Conservation (phyloP, 2,113 vertebrate species). For the Ciconia stormi region DNA sequence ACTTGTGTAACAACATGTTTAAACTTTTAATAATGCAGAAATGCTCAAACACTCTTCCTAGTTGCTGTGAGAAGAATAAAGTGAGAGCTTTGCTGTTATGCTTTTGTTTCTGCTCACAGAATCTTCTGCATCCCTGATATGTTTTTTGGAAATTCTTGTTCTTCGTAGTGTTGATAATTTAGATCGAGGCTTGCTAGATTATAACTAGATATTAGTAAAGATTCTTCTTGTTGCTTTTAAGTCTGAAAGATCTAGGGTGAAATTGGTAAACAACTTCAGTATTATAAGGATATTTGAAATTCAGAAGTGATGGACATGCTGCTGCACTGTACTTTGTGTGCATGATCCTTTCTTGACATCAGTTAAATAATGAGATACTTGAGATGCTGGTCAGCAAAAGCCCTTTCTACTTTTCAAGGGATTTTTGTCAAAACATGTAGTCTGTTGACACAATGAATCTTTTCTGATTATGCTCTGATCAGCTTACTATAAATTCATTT, state of each 20-base stretch:
- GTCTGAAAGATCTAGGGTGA: neutral
- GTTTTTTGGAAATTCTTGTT: neutral
- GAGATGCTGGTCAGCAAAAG: neutral
- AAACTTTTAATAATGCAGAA: neutral
- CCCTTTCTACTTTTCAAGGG: neutral
- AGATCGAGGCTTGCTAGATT: neutral
- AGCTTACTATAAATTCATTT: neutral
- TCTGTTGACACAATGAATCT: neutral
- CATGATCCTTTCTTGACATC: neutral
- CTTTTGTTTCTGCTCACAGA: neutral
- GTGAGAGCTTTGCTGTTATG: neutral
- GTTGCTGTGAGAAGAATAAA: neutral
- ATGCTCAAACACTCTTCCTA: neutral
- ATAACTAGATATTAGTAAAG: neutral
- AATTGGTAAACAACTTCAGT: neutral
- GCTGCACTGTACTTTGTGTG: neutral
- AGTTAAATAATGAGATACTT: neutral
- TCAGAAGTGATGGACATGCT: neutral
- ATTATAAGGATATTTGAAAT: neutral
- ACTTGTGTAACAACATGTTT: neutral
- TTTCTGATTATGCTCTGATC: rapidly evolving
- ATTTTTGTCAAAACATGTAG: neutral
- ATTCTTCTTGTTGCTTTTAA: neutral
- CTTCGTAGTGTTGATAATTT: neutral
- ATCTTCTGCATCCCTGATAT: neutral